Percentiles rank a stretch among this genome's conserved stretches.
Conservation (phyloP, 2,113 vertebrate genomes). For the Shinisaurus crocodilurus region DNA sequence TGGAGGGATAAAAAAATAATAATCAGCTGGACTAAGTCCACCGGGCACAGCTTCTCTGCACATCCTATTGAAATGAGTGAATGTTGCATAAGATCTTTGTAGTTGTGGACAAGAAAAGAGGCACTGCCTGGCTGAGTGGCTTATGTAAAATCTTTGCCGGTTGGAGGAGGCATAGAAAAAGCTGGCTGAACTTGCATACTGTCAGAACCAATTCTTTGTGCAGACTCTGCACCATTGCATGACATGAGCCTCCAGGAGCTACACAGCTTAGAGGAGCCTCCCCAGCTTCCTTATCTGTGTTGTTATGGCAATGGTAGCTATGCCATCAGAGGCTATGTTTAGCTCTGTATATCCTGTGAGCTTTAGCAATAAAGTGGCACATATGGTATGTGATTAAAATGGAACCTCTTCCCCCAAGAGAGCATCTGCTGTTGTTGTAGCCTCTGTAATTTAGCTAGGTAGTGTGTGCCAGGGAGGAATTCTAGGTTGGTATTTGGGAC, state of each 20-base stretch:
- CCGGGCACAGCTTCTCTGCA: not conserved
- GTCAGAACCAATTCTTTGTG: not conserved
- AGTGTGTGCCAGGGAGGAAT: not conserved
- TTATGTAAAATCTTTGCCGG: not conserved
- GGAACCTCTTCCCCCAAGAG: constrained; percentile 15
- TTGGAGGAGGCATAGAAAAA: not conserved
- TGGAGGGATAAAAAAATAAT: not conserved
- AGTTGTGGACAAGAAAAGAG: not conserved
- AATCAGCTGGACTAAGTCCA: too few relatives aligned
- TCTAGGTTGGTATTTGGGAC: not conserved
- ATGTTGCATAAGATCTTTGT: not conserved
- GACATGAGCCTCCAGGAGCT: not conserved
- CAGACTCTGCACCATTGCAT: rapidly evolving
- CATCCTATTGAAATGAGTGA: not conserved
- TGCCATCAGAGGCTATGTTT: not conserved
- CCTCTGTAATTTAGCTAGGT: not conserved
- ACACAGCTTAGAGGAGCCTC: not conserved
- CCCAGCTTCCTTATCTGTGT: constrained; percentile 6
- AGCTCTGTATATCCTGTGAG: rapidly evolving
- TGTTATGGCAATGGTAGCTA: constrained; percentile 4
- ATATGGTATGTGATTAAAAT: not conserved
- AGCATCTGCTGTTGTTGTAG: not conserved
- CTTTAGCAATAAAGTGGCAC: constrained; percentile 25
- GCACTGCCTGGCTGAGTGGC: not conserved
- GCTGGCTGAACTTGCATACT: not conserved